These are phyloP conservation scores for Philhelius pedissequus DNA, from an alignment of 2,888 invertebrate genomes.

Conservation along the genomic window DNA sequence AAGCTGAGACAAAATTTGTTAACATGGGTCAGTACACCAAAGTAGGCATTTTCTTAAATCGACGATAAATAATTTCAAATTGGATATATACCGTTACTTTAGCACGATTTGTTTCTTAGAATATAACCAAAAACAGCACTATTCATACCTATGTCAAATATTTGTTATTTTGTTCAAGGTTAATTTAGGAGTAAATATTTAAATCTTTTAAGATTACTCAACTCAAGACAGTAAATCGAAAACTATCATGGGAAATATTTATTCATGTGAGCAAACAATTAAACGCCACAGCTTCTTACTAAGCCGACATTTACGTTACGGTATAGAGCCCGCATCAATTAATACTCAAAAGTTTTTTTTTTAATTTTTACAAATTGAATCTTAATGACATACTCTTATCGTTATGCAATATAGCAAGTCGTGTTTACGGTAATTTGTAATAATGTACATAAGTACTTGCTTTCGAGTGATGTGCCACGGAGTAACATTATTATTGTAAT, in stretches of 20 bases:
- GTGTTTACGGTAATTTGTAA: background rate
- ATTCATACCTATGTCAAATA: no score
- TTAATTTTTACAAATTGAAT: background rate
- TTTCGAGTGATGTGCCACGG: background rate
- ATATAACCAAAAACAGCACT: no score
- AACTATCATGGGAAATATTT: background rate
- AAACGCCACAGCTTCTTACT: background rate
- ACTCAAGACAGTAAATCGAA: background rate
- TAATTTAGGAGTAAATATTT: background rate
- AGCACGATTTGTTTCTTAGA: no score
- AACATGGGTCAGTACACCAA: no score
- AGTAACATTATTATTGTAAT: background rate
- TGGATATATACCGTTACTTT: no score
- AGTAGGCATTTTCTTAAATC: no score
- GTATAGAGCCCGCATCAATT: background rate
- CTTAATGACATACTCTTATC: background rate
- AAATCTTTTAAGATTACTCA: background rate
- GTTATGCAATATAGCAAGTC: slow-evolving; percentile 1
- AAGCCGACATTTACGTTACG: background rate
- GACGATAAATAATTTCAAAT: no score
- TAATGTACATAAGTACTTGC: background rate
- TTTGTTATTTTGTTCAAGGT: background rate
- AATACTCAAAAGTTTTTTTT: background rate
- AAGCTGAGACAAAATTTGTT: no score
- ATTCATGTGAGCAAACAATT: slow-evolving; percentile 24